Evolutionary conservation across 2,113 vertebrate species (phyloP).

Genomic region (Mellivora capensis): DNA sequence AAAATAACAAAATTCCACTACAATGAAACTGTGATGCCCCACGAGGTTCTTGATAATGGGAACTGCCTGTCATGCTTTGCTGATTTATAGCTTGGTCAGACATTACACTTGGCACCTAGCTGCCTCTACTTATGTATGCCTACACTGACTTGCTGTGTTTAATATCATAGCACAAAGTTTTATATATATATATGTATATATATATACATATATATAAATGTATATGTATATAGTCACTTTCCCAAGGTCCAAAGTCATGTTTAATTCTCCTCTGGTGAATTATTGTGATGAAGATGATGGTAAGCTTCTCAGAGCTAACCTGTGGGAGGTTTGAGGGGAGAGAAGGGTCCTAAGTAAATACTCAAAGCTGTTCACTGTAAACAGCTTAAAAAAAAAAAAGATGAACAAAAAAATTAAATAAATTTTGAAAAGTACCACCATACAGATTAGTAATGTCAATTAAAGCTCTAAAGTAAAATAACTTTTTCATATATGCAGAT

Average conservation of each 20-base stretch:
- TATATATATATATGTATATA: too few species aligned
- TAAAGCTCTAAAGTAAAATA: slow-evolving; percentile 21
- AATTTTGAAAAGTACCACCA: background rate
- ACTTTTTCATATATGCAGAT: background rate
- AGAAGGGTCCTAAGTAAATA: background rate
- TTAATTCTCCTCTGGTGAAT: background rate
- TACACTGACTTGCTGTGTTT: background rate
- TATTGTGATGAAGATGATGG: background rate
- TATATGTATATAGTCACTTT: background rate
- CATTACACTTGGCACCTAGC: background rate
- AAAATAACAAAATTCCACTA: slow-evolving; percentile 58
- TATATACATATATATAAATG: too few species aligned
- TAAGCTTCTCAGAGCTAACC: background rate
- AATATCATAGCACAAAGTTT: background rate
- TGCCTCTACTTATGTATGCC: background rate
- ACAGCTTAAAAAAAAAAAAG: background rate
- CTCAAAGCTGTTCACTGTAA: background rate
- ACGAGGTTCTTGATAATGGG: slow-evolving; percentile 18
- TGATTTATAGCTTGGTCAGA: slow-evolving; percentile 39
- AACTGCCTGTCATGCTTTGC: slow-evolving; percentile 20
- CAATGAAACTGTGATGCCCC: slow-evolving; percentile 29
- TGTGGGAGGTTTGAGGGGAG: background rate
- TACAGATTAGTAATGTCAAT: background rate
- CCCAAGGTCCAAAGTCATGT: background rate
- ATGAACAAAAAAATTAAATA: background rate